Conservation (phyloP, 1,140 invertebrate genomes). For the Bombus polaris region DNA sequence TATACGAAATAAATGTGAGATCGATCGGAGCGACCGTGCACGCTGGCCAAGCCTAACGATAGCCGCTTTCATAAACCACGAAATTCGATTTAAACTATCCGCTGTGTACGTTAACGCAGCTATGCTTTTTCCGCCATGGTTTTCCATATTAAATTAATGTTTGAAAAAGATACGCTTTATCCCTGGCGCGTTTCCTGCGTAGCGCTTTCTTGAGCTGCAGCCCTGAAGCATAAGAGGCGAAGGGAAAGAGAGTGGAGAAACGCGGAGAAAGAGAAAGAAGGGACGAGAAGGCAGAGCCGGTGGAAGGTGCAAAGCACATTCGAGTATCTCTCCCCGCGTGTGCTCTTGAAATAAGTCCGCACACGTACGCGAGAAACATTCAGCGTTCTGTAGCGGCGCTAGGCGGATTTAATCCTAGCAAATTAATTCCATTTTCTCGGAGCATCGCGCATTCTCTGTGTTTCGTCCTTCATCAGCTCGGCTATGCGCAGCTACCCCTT, state of each 20-base stretch:
- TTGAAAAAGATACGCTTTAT: slow-evolving; percentile 53
- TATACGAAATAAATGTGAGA: not conserved
- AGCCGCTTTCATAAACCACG: slow-evolving; percentile 19
- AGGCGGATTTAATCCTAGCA: slow-evolving; percentile 82
- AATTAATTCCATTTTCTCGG: slow-evolving; percentile 83
- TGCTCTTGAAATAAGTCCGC: slow-evolving; percentile 67
- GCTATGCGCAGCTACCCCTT: slow-evolving; percentile 75
- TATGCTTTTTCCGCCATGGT: not conserved
- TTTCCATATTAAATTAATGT: slow-evolving; percentile 48
- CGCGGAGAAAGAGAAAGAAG: not conserved
- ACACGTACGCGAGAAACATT: slow-evolving; percentile 77
- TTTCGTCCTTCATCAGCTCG: slow-evolving; percentile 82
- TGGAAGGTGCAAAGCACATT: slow-evolving; percentile 38
- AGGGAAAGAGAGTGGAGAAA: not conserved
- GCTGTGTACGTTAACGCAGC: no score
- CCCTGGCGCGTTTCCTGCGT: slow-evolving; percentile 9
- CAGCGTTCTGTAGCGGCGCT: slow-evolving; percentile 73
- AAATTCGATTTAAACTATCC: not conserved
- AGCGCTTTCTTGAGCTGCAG: slow-evolving; percentile 29
- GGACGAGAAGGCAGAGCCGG: not conserved
- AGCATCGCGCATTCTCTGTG: slow-evolving; percentile 81
- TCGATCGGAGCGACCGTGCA: not conserved
- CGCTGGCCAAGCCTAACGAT: not conserved
- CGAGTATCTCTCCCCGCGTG: slow-evolving; percentile 30
- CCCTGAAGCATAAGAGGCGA: not conserved